phyloP scores from a whole-genome alignment of 2,113 vertebrate species.

The Naja naja region DNA sequence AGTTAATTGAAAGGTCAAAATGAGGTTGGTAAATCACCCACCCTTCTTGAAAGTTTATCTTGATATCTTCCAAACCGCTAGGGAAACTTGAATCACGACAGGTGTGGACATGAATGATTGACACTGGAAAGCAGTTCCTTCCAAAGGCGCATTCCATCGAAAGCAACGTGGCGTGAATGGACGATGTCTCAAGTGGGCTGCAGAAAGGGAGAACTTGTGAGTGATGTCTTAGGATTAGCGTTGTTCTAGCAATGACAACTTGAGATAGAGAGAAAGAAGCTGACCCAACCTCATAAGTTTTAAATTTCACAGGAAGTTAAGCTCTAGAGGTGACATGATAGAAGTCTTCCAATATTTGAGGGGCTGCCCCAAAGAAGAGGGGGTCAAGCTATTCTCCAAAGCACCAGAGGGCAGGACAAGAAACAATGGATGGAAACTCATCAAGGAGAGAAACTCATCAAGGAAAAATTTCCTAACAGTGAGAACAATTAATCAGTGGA shows the following conservation, averaged over 20 bases:
- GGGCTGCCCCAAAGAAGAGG: background rate
- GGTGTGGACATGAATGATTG: background rate
- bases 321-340: background rate
- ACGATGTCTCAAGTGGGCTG: background rate
- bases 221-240: background rate
- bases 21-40: background rate
- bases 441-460: background rate
- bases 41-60: background rate
- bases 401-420: background rate
- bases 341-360: background rate
- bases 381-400: background rate
- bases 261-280: background rate
- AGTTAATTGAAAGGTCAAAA: background rate
- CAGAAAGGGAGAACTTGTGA: background rate
- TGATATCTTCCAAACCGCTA: background rate
- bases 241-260: background rate
- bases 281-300: background rate
- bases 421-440: background rate
- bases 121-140: background rate
- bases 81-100: background rate
- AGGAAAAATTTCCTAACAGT: background rate
- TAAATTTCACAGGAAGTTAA: background rate
- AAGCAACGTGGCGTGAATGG: background rate
- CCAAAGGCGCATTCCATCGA: background rate
- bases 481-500: background rate